Evolutionary conservation across 2,888 invertebrate species (phyloP).

Genomic region (Pediacus dermestoides): DNA sequence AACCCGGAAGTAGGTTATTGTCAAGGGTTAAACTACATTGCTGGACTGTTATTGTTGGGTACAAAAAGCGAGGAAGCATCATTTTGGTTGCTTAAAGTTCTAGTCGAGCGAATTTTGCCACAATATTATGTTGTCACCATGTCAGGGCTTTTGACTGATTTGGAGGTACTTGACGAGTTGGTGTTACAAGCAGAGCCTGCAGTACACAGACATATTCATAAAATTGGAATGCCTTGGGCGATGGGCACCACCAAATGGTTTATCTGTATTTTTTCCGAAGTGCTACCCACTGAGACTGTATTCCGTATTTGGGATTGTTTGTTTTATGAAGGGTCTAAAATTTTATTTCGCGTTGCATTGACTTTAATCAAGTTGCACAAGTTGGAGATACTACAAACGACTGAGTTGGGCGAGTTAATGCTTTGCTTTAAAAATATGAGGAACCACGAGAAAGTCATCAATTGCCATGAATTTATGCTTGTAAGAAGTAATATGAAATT

Average conservation of each 20-base stretch:
- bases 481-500: conserved; percentile 50
- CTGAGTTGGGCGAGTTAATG: conserved; percentile 77
- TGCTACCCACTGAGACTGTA: conserved; percentile 90
- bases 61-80: conserved; percentile 87
- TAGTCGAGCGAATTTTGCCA: conserved; percentile 82
- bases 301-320: conserved; percentile 94
- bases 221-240: conserved; percentile 82
- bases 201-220: conserved; percentile 75
- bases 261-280: conserved; percentile 90
- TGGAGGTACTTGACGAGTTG: conserved; percentile 84
- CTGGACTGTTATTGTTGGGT: conserved; percentile 76
- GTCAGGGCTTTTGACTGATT: conserved; percentile 84
- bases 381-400: conserved; percentile 68
- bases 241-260: conserved; percentile 95
- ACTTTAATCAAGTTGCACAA: conserved; percentile 75
- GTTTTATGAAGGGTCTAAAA: conserved; percentile 91
- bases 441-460: conserved; percentile 70
- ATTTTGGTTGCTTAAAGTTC: conserved; percentile 89
- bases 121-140: conserved; percentile 86
- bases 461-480: conserved; percentile 88
- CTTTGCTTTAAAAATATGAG: conserved; percentile 80
- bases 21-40: conserved; percentile 93
- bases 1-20: conserved; percentile 88
- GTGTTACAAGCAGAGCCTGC: conserved; percentile 78
- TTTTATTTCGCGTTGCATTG: conserved; percentile 84